Evolutionary conservation across 2,113 vertebrate genomes (phyloP).

Genomic region (Mesocricetus auratus): DNA sequence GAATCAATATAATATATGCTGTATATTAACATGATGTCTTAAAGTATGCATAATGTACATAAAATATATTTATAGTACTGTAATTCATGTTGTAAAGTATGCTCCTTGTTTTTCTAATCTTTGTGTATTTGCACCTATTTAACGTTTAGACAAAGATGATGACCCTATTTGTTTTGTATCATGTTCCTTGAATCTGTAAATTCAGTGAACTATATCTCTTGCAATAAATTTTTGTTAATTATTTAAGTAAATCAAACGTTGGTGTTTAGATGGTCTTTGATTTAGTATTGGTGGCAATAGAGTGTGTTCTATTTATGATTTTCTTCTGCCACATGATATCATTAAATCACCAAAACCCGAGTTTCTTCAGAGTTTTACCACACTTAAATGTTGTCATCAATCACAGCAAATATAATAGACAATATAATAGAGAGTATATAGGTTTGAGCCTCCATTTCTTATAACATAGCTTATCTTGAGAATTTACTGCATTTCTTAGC

Average conservation of each 20-base stretch:
- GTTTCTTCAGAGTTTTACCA: not conserved
- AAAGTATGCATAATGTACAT: constrained; percentile 89
- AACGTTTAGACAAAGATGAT: constrained; percentile 89
- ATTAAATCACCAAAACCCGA: constrained; percentile 65
- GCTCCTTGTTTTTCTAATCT: constrained; percentile 86
- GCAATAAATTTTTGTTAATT: constrained; percentile 91
- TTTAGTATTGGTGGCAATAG: constrained; percentile 64
- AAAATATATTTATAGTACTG: constrained; percentile 90
- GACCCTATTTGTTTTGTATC: constrained; percentile 90
- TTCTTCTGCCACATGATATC: constrained; percentile 57
- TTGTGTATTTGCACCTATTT: constrained; percentile 90
- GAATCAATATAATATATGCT: constrained; percentile 81
- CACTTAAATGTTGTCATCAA: constrained; percentile 48
- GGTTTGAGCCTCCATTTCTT: constrained; percentile 50
- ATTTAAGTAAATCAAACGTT: constrained; percentile 85
- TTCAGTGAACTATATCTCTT: constrained; percentile 89
- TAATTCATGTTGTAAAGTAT: constrained; percentile 90
- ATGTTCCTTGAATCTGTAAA: constrained; percentile 89
- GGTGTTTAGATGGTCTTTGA: constrained; percentile 79
- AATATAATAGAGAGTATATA: constrained; percentile 64
- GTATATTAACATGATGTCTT: constrained; percentile 85
- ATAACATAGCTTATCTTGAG: constrained; percentile 53
- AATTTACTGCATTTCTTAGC: constrained; percentile 46
- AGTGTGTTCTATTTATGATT: constrained; percentile 35
- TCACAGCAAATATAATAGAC: constrained; percentile 57